Evolutionary conservation across 2,113 vertebrate species (phyloP), one percentile per base, ranked within the genome.

Genomic region (Ictidomys tridecemlineatus): DNA sequence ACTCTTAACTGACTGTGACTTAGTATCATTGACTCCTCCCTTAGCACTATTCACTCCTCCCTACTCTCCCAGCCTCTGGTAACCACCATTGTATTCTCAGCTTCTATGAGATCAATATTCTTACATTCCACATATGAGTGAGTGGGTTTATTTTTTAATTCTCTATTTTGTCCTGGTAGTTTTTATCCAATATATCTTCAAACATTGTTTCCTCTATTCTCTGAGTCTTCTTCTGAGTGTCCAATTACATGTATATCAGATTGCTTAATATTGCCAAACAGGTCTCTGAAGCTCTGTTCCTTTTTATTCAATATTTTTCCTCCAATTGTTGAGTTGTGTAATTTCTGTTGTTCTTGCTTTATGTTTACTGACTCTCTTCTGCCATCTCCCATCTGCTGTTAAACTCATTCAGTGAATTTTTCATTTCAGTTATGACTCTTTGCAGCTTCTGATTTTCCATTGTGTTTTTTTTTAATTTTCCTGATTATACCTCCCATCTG

Each of bases 361-460:
- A 28, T 42, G 12, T 83, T 88, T 65, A 58, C 26, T 30, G 56
- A 74, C 53, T 51, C 30, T 58, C 61, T 42, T 91, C 32, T 73
- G 58, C 70, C 14, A 32, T 63, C 32, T 83, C n/a, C 56, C 26
- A 85, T 89, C 53, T 88, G 34, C 74, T 63, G 1, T 73, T 93
- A 78, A 82, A 86, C 7, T 34, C 24, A 37, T 32, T 92, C 63
- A 14, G 39, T 18, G 24, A 79, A n/a, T 69, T 95, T 96, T 95
- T 78, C 20, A 83, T 79, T 95, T 86, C 51, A 86, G n/a, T 83
- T 83, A 48, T 18, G 53, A 28, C 28, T 28, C 1, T 63, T 72
- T 87, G 87, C 22, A 63, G 39, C 63, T 95, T 76, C 86, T 87
- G 69, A 84, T 73, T 95, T 94, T 70, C 80, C 39, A 65, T 92